Base-by-base conservation (phyloP, 2,888 invertebrate genomes). In the Celastrina argiolus region DNA sequence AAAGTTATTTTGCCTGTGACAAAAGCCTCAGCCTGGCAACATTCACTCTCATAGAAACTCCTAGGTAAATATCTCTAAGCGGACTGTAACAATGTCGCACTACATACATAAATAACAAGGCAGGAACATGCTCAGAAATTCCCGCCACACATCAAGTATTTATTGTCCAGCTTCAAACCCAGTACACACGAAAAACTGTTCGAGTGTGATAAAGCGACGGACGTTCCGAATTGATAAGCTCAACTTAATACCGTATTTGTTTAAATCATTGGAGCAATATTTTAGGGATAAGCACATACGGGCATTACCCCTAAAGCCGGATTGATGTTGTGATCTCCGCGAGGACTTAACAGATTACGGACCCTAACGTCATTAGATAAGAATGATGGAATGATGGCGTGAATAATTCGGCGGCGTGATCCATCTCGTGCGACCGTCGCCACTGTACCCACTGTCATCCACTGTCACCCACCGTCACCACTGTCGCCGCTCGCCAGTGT, bases 341-440 rank as follows among this genome's bases (percentile, higher is more conserved):
- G 65, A 58, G 56, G 65, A 26, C 58, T 65, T 65, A 65, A 58
- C 58, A 58, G 65, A 65, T 65, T 65, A 65, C 65, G 65, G 58
- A 66, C 42, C 64, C 66, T 66, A 58, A 67, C 66, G 68, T 68
- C 67, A 28, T 42, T 56, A 67, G 67, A 70, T 68, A 70, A 67
- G 68, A 61, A 65, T 68, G 70, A 69, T 69, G 70, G 70, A 70
- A 68, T 67, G 70, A 70, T 69, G 63, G 67, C 65, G 42, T 59
- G 65, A 66, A 66, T 59, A 59, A 66, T 66, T 66, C 65, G 65
- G 65, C 31, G 41, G 18, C 42, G 59, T 31, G 31, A 66, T 66
- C 65, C 41, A 66, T 66, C 65, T 66, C 59, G 65, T 31, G 39
- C 41, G 34, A 16, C 34, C 26, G 64, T 56, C 64, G 36, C 64